Evolutionary conservation across 2,113 vertebrate species (phyloP), one percentile per base, ranked within the genome.

Genomic region (Perca fluviatilis): DNA sequence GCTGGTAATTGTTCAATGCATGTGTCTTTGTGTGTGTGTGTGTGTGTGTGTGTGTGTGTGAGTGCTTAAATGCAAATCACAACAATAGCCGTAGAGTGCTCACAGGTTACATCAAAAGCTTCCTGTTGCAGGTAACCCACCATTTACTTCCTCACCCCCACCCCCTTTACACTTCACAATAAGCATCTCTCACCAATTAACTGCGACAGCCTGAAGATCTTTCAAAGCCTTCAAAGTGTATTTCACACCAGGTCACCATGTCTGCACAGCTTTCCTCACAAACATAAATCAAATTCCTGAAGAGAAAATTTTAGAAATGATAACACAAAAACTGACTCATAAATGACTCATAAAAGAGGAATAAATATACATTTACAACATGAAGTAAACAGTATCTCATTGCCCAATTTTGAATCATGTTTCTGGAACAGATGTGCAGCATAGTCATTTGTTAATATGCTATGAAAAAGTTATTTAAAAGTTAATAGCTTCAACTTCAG

Each of bases 51-150:
- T 62, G 51, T 27, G 63, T 60, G 49, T 0, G 70, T 84, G 75
- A 50, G 71, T 40, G 65, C 79, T 82, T 71, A 64, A 78, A 90
- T 91, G 86, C 81, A 91, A 92, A 89, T 86, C 50, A 62, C 43
- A 61, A 61, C 0, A 21, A 79, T 54, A 30, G 50, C 78, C 65
- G 53, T 51, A 69, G 49, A 82, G 78, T 43, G 74, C 54, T 88
- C 33, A 56, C 77, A 84, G 43, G 46, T 72, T 14, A 87, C 83
- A 90, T 90, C 88, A 92, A 90, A 93, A 81, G 79, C 86, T 89
- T 91, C 89, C 84, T 91, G 83, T 89, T 68, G 75, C 83, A 86
- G 82, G 79, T 86, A 86, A 81, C 77, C 43, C 58, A 71, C 84
- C 74, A 74, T 82, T 91, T 70, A 65, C 60, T 33, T 27, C 14